phyloP scores from a whole-genome alignment of 2,797 vertebrate species.

The Phoxinus dragarum region DNA sequence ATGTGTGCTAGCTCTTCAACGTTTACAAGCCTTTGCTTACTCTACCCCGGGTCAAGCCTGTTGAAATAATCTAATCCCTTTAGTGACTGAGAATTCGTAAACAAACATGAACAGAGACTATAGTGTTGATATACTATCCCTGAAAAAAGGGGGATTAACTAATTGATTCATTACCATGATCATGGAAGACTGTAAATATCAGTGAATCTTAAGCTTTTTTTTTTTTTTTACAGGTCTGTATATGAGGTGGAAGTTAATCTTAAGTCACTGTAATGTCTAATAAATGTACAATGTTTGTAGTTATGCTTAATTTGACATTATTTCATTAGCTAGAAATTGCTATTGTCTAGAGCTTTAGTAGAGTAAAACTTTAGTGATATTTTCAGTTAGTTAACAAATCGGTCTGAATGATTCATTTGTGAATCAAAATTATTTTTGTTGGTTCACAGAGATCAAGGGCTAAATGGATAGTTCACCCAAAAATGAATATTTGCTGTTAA shows the following conservation, averaged over 20 bases:
- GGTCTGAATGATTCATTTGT: neutral
- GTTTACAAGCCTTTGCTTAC: conserved; percentile 17
- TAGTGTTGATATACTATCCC: neutral
- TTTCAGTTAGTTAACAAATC: neutral
- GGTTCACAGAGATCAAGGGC: neutral
- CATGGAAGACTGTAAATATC: neutral
- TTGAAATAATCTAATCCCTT: conserved; percentile 10
- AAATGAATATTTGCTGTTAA: too few relatives aligned
- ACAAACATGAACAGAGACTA: conserved; percentile 2
- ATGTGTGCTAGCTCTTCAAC: neutral
- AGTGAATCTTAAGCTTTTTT: neutral
- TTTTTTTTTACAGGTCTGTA: neutral
- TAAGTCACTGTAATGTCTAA: neutral
- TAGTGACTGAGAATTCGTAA: conserved; percentile 16
- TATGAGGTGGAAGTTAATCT: neutral
- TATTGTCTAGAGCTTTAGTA: neutral
- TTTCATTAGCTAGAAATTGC: neutral
- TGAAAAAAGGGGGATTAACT: neutral
- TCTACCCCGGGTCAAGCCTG: conserved; percentile 16
- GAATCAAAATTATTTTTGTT: neutral
- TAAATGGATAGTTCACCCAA: too few relatives aligned
- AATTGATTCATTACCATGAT: neutral
- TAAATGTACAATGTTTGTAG: neutral
- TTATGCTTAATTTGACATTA: neutral
- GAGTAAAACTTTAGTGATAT: neutral